Evolutionary conservation across 1,140 invertebrate genomes (phyloP).

Genomic region (Drosophila mauritiana): DNA sequence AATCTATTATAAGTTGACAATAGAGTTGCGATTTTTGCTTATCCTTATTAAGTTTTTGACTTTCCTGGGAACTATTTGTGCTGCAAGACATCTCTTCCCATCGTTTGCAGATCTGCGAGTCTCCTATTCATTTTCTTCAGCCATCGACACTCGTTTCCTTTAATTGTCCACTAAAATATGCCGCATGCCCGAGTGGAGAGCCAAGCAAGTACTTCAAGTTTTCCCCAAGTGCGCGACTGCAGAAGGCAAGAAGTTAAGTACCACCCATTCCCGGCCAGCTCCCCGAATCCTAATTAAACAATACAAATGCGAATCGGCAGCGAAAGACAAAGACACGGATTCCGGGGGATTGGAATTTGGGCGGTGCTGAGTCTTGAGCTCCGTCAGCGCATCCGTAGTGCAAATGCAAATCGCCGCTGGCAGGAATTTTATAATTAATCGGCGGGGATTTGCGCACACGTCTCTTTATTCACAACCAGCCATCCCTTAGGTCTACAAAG

Average conservation of each 20-base stretch:
- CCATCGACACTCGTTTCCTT: slow-evolving; percentile 39
- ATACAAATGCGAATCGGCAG: slow-evolving; percentile 52
- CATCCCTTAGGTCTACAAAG: slow-evolving; percentile 77
- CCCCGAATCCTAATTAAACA: slow-evolving; percentile 61
- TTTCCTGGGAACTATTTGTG: neutral
- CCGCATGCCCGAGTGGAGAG: slow-evolving; percentile 56
- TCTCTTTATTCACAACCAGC: slow-evolving; percentile 72
- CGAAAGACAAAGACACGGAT: slow-evolving; percentile 46
- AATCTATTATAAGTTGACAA: no score
- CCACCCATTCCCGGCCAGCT: slow-evolving; percentile 2
- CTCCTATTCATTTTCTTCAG: slow-evolving; percentile 8
- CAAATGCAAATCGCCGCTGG: slow-evolving; percentile 35
- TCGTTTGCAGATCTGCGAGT: slow-evolving; percentile 4
- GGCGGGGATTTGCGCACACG: slow-evolving; percentile 21
- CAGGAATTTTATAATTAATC: slow-evolving; percentile 81
- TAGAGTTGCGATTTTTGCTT: neutral
- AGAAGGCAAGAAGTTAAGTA: slow-evolving; percentile 9
- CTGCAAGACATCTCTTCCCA: neutral
- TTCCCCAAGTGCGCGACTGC: slow-evolving; percentile 51
- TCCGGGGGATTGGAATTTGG: slow-evolving; percentile 50
- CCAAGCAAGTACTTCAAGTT: slow-evolving; percentile 73
- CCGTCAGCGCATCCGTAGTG: slow-evolving; percentile 64
- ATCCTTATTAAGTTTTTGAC: neutral
- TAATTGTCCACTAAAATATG: slow-evolving; percentile 75
- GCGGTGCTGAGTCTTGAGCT: slow-evolving; percentile 17